Conservation (phyloP, 2,888 invertebrate genomes). For the Entomobrya proxima region DNA sequence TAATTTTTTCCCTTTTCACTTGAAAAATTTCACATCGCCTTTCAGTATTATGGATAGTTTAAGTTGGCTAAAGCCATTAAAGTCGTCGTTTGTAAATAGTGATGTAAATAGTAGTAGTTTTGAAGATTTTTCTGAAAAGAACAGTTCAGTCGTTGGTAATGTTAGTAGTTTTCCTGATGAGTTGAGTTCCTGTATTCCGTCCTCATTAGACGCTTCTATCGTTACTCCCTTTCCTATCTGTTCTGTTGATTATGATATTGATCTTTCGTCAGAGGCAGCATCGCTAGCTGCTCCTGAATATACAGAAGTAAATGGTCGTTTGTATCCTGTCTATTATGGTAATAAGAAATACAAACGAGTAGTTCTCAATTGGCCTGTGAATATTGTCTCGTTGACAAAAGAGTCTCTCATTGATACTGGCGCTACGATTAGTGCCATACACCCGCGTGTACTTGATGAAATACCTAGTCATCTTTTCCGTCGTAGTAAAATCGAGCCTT, state of each 20-base stretch:
- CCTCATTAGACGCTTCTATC: no score
- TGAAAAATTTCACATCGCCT: neutral
- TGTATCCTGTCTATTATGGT: neutral
- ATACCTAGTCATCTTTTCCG: neutral
- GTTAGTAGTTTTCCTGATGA: no score
- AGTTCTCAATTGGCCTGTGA: neutral
- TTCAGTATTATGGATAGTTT: neutral
- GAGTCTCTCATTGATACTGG: constrained; percentile 23
- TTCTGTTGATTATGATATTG: no score
- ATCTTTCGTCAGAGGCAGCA: no score
- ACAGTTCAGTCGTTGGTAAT: no score
- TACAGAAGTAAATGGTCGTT: neutral
- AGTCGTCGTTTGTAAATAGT: no score
- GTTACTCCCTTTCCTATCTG: no score
- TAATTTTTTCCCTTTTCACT: constrained; percentile 8
- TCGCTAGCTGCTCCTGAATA: no score
- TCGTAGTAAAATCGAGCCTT: neutral
- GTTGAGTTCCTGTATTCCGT: no score
- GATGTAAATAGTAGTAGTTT: no score
- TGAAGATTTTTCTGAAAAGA: no score
- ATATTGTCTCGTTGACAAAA: neutral
- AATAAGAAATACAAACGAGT: neutral
- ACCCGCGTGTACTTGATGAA: neutral
- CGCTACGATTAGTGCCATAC: neutral
- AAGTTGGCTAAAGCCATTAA: neutral